Conservation (phyloP, 1,140 invertebrate species). For the Oryzaephilus surinamensis region DNA sequence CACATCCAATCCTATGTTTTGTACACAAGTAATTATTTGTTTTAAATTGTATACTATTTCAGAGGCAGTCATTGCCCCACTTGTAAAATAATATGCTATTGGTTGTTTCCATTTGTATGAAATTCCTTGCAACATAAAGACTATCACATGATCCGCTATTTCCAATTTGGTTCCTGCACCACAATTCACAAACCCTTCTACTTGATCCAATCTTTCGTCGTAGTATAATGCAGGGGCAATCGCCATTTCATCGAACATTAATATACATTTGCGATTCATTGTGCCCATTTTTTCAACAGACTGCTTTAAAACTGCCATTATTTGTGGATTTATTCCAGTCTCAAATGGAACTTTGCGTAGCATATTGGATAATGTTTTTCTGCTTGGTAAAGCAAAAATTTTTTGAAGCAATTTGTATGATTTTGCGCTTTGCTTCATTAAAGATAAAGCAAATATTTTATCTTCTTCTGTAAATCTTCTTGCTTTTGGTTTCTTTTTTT, state of each 20-base stretch:
- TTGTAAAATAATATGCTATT: constrained; percentile 3
- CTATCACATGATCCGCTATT: too few relatives aligned
- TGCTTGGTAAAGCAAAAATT: constrained; percentile 4
- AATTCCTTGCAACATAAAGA: neutral
- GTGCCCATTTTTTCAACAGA: constrained; percentile 1
- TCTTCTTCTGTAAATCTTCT: neutral
- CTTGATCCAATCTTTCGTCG: neutral
- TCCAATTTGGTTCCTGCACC: too few relatives aligned
- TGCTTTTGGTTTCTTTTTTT: neutral
- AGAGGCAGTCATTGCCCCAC: constrained; percentile 22
- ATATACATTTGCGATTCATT: neutral
- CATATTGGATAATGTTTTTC: neutral
- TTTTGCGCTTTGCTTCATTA: neutral
- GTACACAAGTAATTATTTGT: constrained; percentile 21
- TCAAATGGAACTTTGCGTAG: constrained; percentile 3
- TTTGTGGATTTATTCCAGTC: constrained; percentile 5
- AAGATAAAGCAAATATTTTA: constrained; percentile 1
- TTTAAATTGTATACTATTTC: constrained; percentile 31
- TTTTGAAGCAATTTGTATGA: neutral
- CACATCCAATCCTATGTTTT: constrained; percentile 33
- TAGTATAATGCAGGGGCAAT: neutral
- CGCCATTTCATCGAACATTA: constrained; percentile 13
- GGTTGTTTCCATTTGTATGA: neutral
- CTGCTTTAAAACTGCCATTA: constrained; percentile 4
- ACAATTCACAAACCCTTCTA: too few relatives aligned